Conservation (phyloP, 2,888 invertebrate species). For the Thysanoteuthis rhombus region DNA sequence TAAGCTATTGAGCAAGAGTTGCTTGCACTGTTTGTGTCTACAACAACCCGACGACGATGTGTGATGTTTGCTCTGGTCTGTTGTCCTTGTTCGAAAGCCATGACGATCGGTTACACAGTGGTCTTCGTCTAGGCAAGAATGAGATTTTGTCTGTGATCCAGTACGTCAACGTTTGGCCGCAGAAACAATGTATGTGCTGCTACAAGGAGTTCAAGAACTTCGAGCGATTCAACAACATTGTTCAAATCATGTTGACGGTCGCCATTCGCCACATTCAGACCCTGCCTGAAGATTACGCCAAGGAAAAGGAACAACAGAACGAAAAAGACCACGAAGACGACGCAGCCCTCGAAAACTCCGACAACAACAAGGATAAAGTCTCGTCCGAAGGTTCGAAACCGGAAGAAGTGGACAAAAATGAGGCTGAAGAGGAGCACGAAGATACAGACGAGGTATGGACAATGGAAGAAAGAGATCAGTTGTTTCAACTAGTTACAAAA, state of each 20-base stretch:
- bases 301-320: constrained; percentile 42
- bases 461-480: constrained; percentile 85
- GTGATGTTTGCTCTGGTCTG: constrained; percentile 95
- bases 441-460: constrained; percentile 73
- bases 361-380: constrained; percentile 32
- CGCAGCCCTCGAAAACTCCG: constrained; percentile 35
- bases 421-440: constrained; percentile 39
- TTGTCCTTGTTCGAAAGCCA: constrained; percentile 86
- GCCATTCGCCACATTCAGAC: constrained; percentile 80
- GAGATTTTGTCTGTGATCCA: constrained; percentile 85
- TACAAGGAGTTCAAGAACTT: constrained; percentile 92
- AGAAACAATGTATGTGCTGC: constrained; percentile 95
- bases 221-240: constrained; percentile 87
- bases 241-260: constrained; percentile 86
- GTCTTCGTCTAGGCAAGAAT: constrained; percentile 69
- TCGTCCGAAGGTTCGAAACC: constrained; percentile 19
- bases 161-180: constrained; percentile 89
- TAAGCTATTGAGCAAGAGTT: constrained; percentile 24
- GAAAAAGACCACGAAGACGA: constrained; percentile 37
- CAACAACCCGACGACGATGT: constrained; percentile 72
- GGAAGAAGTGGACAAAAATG: constrained; percentile 38
- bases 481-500: constrained; percentile 88
- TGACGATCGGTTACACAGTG: constrained; percentile 57
- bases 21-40: constrained; percentile 20
- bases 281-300: constrained; percentile 56